phyloP scores from a whole-genome alignment of 2,797 vertebrate genomes.

The Cyprinodon diabolis region DNA sequence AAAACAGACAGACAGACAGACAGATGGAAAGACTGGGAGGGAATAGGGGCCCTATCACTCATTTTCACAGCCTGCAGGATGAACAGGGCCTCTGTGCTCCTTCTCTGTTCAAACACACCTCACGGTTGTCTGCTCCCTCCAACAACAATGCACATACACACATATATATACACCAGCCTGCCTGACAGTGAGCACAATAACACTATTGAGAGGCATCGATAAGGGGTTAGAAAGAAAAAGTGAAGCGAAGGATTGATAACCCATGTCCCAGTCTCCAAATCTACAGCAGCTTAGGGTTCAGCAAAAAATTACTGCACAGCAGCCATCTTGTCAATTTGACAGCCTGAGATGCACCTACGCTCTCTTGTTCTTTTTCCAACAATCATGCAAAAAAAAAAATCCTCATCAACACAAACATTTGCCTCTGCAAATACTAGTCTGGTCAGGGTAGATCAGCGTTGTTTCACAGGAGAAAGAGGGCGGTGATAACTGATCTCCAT shows the following conservation, averaged over 20 bases:
- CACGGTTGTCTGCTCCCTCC: constrained; percentile 77
- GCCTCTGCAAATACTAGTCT: constrained; percentile 37
- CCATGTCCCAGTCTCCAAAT: constrained; percentile 12
- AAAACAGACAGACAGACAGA: constrained; percentile 26
- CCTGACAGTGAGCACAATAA: constrained; percentile 68
- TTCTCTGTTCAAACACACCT: constrained; percentile 81
- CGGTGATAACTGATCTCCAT: constrained; percentile 50
- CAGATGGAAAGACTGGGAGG: constrained; percentile 46
- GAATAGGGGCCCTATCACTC: constrained; percentile 51
- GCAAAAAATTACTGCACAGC: constrained; percentile 43
- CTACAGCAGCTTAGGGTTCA: constrained; percentile 27
- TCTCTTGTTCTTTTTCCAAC: constrained; percentile 54
- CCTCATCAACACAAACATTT: constrained; percentile 3
- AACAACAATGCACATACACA: constrained; percentile 66
- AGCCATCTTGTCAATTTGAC: constrained; percentile 45
- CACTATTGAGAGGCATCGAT: constrained; percentile 70
- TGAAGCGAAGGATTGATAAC: constrained; percentile 43
- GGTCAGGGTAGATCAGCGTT: constrained; percentile 57
- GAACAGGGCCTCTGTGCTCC: constrained; percentile 75
- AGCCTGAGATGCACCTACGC: constrained; percentile 44
- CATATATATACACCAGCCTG: constrained; percentile 34
- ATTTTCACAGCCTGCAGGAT: constrained; percentile 71
- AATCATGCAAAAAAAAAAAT: constrained; percentile 23
- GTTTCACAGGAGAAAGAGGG: constrained; percentile 61
- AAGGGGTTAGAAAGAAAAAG: constrained; percentile 52